Evolutionary conservation across 37 sponge, comb jelly and placozoan genomes (phyloP), one percentile per base, ranked within the genome.

Genomic region (Amphimedon queenslandica): DNA sequence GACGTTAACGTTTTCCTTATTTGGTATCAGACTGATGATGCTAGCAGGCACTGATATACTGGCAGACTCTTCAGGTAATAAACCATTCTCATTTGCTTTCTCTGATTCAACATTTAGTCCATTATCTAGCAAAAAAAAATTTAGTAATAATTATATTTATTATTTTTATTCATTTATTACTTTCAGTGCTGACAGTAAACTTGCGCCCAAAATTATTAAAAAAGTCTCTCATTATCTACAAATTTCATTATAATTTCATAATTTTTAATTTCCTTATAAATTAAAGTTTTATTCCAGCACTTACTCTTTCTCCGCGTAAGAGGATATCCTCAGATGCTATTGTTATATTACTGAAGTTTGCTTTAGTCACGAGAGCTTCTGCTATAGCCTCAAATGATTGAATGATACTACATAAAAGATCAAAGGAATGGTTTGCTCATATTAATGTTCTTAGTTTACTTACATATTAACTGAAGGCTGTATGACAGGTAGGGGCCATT

Each of bases 381-480:
- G 66, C 67, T 23, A 77, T 84, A 4, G 53, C n/a, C 37, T 84
- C 84, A 77, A 84, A 84, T 25, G 84, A 76, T 30, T 76, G 32
- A 27, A 73, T 58, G 25, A 73, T 43, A 47, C 51, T 47, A 47
- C 51, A 47, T 13, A 47, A 47, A 47, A 8, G 13, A 47, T 18
- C 8, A 18, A 47, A 47, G 8, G 51, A 47, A 47, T 18, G 13
- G 13, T 47, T 13, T 47, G 8, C 51, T 18, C 8, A 47, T 18
- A 18, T 8, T 8, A 47, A 13, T 47, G n/a, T n/a, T n/a, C n/a
- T n/a, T n/a, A n/a, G n/a, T 47, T 8, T 47, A 58, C 57, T 63
- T 64, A 83, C 84, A 27, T 35, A 37, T 76, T 70, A 55, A 63
- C 60, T 43, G 41, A 42, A 40, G 58, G 55, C 36, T 41, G 29